Percentiles rank a stretch among this genome's conserved stretches.
phyloP scores from a whole-genome alignment of 2,888 invertebrate genomes.

The Apamea monoglypha region DNA sequence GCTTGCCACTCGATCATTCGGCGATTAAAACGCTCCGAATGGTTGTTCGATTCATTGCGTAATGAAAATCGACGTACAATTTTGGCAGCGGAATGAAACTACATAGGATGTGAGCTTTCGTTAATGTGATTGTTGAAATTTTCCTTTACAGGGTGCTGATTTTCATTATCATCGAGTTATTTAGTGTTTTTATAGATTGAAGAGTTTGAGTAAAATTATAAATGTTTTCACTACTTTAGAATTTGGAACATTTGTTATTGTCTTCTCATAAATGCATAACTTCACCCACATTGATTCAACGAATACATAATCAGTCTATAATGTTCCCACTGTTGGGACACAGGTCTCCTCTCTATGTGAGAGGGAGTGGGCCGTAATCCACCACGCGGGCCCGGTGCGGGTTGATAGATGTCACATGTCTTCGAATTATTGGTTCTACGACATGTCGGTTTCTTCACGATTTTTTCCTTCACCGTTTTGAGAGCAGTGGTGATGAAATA shows the following conservation, averaged over 20 bases:
- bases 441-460: no score
- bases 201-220: background rate
- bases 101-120: constrained; percentile 11
- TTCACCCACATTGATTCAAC: background rate
- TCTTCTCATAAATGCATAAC: background rate
- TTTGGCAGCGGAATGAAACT: constrained; percentile 21
- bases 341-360: no score
- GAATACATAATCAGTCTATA: no score
- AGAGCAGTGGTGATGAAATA: no score
- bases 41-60: constrained; percentile 53
- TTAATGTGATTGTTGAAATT: constrained; percentile 9
- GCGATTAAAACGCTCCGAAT: constrained; percentile 43
- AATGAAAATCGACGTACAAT: constrained; percentile 41
- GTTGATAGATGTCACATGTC: no score
- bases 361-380: no score
- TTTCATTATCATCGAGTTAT: background rate
- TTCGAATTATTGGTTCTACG: no score
- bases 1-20: constrained; percentile 55
- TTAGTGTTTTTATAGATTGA: background rate
- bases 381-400: no score
- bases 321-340: no score
- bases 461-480: no score
- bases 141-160: constrained; percentile 6
- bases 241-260: background rate
- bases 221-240: background rate